Evolutionary conservation across 2,113 vertebrate genomes (phyloP).

Genomic region (Chauna torquata): DNA sequence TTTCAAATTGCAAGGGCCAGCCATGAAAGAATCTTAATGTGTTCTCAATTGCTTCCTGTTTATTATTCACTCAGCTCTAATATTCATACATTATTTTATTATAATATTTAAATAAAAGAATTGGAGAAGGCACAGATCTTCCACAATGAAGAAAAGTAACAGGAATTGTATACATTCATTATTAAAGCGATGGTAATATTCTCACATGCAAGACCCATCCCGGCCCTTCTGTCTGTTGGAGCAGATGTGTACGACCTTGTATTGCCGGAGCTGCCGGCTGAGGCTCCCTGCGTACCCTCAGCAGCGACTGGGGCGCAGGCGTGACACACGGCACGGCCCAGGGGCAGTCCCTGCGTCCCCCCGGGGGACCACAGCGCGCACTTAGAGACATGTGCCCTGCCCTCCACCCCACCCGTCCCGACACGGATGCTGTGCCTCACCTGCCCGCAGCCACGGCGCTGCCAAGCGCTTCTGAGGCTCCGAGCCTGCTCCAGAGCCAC

Average conservation of each 20-base stretch:
- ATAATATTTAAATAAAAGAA: neutral
- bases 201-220: neutral
- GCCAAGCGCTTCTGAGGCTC: fast-evolving
- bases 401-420: neutral
- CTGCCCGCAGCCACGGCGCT: neutral
- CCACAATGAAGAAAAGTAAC: neutral
- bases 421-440: too few species aligned
- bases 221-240: fast-evolving
- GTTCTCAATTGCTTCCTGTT: neutral
- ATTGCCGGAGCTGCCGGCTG: fast-evolving
- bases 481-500: neutral
- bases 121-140: neutral
- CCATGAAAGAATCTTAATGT: neutral
- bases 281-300: neutral
- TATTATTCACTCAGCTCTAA: neutral
- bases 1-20: neutral
- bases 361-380: neutral
- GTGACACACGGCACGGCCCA: too few species aligned
- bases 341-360: neutral
- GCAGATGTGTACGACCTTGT: fast-evolving
- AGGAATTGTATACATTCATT: too few species aligned
- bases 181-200: fast-evolving
- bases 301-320: neutral
- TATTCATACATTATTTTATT: neutral
- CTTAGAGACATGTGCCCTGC: neutral